Evolutionary conservation across 2,797 vertebrate species (phyloP).

Genomic region (Alfaro cultratus): DNA sequence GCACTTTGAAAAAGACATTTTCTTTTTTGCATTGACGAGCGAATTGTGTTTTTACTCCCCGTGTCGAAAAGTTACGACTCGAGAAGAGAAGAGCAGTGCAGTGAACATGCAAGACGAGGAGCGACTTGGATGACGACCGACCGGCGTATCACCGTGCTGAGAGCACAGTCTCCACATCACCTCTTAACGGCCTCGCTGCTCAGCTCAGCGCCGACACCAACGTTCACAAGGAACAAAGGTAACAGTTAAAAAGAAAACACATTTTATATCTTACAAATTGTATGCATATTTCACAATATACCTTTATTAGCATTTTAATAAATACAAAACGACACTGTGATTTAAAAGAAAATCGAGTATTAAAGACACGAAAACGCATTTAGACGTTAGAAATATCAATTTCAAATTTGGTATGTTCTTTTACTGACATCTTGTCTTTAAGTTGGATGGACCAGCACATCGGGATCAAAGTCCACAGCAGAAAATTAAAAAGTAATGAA

Average conservation of each 20-base stretch:
- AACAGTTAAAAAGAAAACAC: conserved; percentile 52
- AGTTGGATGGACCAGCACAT: conserved; percentile 79
- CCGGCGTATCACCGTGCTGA: conserved; percentile 46
- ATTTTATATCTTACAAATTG: conserved; percentile 81
- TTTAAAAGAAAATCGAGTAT: conserved; percentile 82
- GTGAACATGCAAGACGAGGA: conserved; percentile 80
- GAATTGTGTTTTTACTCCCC: conserved; percentile 59
- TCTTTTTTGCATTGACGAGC: conserved; percentile 64
- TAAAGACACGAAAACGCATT: conserved; percentile 83
- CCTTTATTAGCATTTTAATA: conserved; percentile 89
- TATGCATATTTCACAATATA: conserved; percentile 90
- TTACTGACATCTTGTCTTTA: conserved; percentile 83
- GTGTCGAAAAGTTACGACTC: conserved; percentile 66
- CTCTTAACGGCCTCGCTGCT: conserved; percentile 72
- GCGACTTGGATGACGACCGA: conserved; percentile 63
- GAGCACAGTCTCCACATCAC: conserved; percentile 54
- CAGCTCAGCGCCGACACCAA: conserved; percentile 69
- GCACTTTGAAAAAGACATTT: conserved; percentile 70
- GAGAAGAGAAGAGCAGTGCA: conserved; percentile 74
- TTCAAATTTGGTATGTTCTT: conserved; percentile 86
- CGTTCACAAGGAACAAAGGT: conserved; percentile 65
- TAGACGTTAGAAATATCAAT: conserved; percentile 84
- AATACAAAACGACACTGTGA: conserved; percentile 89
- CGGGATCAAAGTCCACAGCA: conserved; percentile 75
- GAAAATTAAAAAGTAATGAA: conserved; percentile 23